Base-by-base conservation (phyloP, 1,140 invertebrate genomes). In the Harlomillsia oculata region DNA sequence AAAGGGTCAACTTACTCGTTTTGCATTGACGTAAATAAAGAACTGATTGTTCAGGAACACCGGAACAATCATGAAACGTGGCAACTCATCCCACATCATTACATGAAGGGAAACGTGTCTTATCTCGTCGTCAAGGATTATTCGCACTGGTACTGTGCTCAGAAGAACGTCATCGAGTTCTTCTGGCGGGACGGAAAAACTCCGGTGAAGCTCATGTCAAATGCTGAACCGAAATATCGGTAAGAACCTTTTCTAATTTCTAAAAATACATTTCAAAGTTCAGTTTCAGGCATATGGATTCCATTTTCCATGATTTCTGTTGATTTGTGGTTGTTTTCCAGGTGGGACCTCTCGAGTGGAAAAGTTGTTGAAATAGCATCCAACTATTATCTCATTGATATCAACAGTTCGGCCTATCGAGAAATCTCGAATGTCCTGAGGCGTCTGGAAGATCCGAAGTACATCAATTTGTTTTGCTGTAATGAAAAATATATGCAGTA, bases 81-180 rank as follows among this genome's bases (percentile, higher is more conserved):
- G 14, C 36, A 57, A 44, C 21, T 57, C 14, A 39, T 57, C 5
- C 18, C 36, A 2, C 14, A 30, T 23, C 5, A 1, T 5, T 26
- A 6, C 8, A 25, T 57, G 6, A 21, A 23, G 5, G 25, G 29
- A 13, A 57, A 57, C 34, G 28, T 57, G 11, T 48, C 46, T 18
- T 20, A 36, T 18, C 25, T 40, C 14, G 37, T 57, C 5, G 48
- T 57, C 5, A 39, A 57, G 6, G 32, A 52, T 36, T 57, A 34
- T 21, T 43, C 55, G n/a, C 55, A 57, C 28, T 57, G 55, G 55
- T 51, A n/a, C n/a, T n/a, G n/a, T n/a, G n/a, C n/a, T n/a, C n/a
- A n/a, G n/a, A n/a, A 14, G 20, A 23, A 8, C 5, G 18, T 32
- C 34, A 36, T 50, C 23, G 46, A 50, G 29, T 50, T 50, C 46